A percentile compares a stretch with the other conserved stretches of the same genome.
These are phyloP conservation scores for Pilophorus perplexus DNA, from an alignment of 2,888 invertebrate species.

Conservation along the genomic window DNA sequence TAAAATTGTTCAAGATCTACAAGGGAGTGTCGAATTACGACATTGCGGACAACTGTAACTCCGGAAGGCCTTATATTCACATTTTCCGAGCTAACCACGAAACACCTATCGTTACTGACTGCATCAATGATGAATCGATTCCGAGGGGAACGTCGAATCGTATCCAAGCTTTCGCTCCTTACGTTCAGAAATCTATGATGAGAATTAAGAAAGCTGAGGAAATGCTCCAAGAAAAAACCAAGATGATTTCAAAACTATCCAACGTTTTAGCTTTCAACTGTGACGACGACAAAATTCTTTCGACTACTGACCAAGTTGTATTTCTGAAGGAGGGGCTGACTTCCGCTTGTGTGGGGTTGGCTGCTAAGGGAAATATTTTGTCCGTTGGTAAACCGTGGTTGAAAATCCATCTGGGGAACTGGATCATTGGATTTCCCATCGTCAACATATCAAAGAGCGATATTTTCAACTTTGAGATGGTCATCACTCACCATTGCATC, in stretches of 20 bases:
- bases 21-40: not conserved
- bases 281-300: conserved; percentile 5
- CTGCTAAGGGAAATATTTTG: conserved; percentile 1
- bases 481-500: conserved; percentile 7
- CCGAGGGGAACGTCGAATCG: not conserved
- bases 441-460: conserved; percentile 3
- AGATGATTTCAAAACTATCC: conserved; percentile 20
- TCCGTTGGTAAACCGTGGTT: conserved; percentile 20
- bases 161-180: conserved; percentile 7
- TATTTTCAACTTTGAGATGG: conserved; percentile 14
- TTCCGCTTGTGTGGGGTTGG: conserved; percentile 1
- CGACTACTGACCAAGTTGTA: conserved; percentile 6
- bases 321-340: conserved; percentile 7
- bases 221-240: conserved; percentile 3
- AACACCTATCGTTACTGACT: conserved; percentile 9
- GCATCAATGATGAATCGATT: not conserved
- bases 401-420: not conserved
- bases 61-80: conserved; percentile 24
- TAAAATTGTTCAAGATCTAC: conserved; percentile 17
- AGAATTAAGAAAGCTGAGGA: conserved; percentile 21
- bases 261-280: conserved; percentile 20
- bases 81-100: not conserved
- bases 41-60: conserved; percentile 5
- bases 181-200: conserved; percentile 18
- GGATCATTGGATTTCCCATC: conserved; percentile 26